Evolutionary conservation across 2,797 vertebrate species (phyloP).

Genomic region (Oryzias sinensis): DNA sequence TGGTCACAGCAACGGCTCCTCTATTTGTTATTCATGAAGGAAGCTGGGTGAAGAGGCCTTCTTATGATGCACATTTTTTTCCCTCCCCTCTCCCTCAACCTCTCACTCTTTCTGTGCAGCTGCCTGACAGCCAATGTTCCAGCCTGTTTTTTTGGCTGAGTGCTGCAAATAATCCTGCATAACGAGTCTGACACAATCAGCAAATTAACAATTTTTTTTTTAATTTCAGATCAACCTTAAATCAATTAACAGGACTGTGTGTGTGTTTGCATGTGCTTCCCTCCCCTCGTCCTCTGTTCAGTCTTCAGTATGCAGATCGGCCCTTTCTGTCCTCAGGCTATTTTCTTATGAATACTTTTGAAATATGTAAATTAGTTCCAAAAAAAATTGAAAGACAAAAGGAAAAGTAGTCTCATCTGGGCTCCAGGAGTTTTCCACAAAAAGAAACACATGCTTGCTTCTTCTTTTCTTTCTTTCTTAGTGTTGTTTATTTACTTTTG

Average conservation of each 20-base stretch:
- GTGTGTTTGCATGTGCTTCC: constrained; percentile 18
- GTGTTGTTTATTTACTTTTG: constrained; percentile 45
- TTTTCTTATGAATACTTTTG: constrained; percentile 82
- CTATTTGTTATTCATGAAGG: constrained; percentile 82
- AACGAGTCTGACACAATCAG: constrained; percentile 39
- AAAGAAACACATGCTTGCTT: constrained; percentile 64
- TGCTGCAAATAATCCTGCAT: constrained; percentile 43
- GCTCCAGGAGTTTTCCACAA: constrained; percentile 66
- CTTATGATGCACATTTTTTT: constrained; percentile 72
- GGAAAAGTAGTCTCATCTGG: constrained; percentile 66
- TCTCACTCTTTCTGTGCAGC: constrained; percentile 30
- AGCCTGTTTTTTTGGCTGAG: constrained; percentile 41
- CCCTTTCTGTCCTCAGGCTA: constrained; percentile 76
- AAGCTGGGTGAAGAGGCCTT: constrained; percentile 79
- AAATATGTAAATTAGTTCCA: constrained; percentile 81
- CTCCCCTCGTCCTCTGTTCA: constrained; percentile 57
- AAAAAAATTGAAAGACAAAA: constrained; percentile 64
- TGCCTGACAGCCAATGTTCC: constrained; percentile 46
- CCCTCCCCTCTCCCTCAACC: constrained; percentile 27
- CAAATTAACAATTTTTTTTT: constrained; percentile 59
- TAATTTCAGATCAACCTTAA: constrained; percentile 43
- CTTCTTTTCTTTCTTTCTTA: constrained; percentile 42
- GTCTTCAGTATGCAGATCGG: constrained; percentile 77
- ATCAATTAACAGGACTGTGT: constrained; percentile 30
- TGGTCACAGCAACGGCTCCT: constrained; percentile 66